Evolutionary conservation across 2,797 vertebrate species (phyloP).

Genomic region (Arctocebus calabarensis): DNA sequence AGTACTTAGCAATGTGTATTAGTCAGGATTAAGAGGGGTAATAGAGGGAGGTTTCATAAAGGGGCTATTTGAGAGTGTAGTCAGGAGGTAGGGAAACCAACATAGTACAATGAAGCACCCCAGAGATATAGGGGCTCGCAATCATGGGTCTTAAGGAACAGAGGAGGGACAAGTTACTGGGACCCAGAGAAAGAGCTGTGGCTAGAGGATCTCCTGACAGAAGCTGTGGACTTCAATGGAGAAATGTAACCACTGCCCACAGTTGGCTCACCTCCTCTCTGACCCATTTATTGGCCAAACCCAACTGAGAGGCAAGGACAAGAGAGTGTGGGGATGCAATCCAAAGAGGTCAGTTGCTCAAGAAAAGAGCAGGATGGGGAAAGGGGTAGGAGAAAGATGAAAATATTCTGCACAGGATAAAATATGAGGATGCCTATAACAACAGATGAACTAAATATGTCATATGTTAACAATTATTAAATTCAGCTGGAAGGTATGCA

Average conservation of each 20-base stretch:
- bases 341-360: slow-evolving; percentile 15
- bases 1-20: neutral
- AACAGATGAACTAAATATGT: slow-evolving; percentile 45
- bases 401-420: slow-evolving; percentile 6
- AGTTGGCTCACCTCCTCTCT: neutral
- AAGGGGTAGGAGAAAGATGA: neutral
- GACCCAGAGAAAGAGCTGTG: neutral
- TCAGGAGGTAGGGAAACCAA: neutral
- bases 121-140: neutral
- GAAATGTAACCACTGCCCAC: neutral
- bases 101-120: slow-evolving; percentile 37
- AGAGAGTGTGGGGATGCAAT: neutral
- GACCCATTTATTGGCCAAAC: slow-evolving; percentile 30
- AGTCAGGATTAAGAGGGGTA: neutral
- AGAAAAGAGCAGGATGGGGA: neutral
- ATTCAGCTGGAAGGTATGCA: slow-evolving; percentile 35
- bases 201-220: neutral
- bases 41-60: slow-evolving; percentile 30
- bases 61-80: neutral
- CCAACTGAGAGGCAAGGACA: neutral
- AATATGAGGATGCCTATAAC: slow-evolving; percentile 16
- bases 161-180: neutral
- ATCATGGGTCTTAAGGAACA: slow-evolving; percentile 7
- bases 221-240: slow-evolving; percentile 8
- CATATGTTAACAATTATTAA: slow-evolving; percentile 55